Evolutionary conservation across 2,888 invertebrate species (phyloP), one percentile per base, ranked within the genome.

Genomic region (Spodoptera littoralis): DNA sequence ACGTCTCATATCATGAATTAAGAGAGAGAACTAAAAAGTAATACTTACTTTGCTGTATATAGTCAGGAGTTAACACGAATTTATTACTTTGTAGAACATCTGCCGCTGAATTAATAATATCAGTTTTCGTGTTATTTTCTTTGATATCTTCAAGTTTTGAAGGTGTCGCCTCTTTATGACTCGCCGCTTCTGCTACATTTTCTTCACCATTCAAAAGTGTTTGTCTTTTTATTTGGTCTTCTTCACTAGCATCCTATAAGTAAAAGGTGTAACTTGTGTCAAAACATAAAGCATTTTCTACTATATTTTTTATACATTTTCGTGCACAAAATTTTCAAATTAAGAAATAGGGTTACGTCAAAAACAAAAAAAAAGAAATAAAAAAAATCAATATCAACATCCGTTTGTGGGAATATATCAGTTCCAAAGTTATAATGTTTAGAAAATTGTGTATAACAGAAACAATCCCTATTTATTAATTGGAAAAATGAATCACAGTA

Each of bases 1-100:
- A n/a, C n/a, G 36, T 36, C 0, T 36, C 27, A 27, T 36, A 36
- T 36, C 5, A 9, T 36, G 8, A 2, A 9, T 9, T 9, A 36
- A 1, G 30, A 30, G 5, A 6, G 6, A 30, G 36, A 36, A 27
- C 4, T 8, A 50, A 11, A 36, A 44, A 48, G 56, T 49, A 54
- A 48, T 90, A 96, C 97, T 96, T 95, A 98, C 98, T 98, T 96
- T 98, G 98, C 89, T 98, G 98, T 80, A 98, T 98, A 86, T 98
- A 98, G 91, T 98, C 98, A 59, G 98, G 97, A 12, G 98, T 98
- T 69, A 98, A 96, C 78, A 98, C 97, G 92, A 98, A 98, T 92
- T 97, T 92, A 80, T 92, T 94, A 83, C 77, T 84, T 72, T 87
- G 91, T 13, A 84, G 74, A 48, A 80, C 86, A 51, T 89, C 90